Conservation (phyloP, 2,797 vertebrate genomes). For the Poeciliopsis gracilis region DNA sequence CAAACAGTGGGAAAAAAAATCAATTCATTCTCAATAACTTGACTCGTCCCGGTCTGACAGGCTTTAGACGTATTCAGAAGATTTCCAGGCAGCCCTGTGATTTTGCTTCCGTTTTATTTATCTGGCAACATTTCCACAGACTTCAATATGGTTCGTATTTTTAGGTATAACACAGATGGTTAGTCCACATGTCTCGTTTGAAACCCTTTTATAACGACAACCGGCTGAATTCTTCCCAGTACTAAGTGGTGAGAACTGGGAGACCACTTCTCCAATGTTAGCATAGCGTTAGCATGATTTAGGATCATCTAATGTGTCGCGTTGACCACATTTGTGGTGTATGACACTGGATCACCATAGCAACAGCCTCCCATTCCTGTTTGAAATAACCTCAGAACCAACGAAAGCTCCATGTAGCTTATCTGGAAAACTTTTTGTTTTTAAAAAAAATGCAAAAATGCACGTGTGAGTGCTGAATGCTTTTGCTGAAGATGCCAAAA, state of each 20-base stretch:
- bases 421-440: neutral
- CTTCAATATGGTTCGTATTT: neutral
- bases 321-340: neutral
- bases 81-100: neutral
- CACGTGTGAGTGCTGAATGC: too few relatives aligned
- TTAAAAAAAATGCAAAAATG: neutral
- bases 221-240: neutral
- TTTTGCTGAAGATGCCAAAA: too few relatives aligned
- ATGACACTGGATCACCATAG: neutral
- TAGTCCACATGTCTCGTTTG: too few relatives aligned
- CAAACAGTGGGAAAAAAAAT: too few relatives aligned
- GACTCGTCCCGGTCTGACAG: neutral
- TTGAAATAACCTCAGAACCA: neutral
- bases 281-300: neutral
- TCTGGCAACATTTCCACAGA: neutral
- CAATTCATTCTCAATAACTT: neutral
- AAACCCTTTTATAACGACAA: neutral
- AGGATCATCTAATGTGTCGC: neutral
- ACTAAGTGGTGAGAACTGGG: neutral
- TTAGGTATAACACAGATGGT: neutral
- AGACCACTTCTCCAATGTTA: neutral
- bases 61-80: neutral
- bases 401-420: neutral
- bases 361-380: neutral
- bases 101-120: neutral